phyloP scores from a whole-genome alignment of 1,140 invertebrate genomes.

The Samia ricini region DNA sequence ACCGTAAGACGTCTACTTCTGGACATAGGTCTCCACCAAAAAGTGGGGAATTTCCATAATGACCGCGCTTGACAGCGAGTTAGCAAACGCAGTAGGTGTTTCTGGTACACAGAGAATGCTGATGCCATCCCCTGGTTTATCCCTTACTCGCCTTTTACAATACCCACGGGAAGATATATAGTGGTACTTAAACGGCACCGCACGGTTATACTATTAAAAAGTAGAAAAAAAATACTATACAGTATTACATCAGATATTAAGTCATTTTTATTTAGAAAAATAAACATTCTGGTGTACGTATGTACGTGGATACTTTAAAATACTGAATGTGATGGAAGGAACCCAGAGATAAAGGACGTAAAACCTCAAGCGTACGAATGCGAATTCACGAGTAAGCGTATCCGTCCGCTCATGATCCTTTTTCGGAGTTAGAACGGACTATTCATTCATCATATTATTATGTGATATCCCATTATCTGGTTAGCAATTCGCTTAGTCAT shows the following conservation, averaged over 20 bases:
- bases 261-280: neutral
- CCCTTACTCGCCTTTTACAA: too few species aligned
- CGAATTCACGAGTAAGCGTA: neutral
- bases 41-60: too few species aligned
- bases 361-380: neutral
- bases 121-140: too few species aligned
- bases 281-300: neutral
- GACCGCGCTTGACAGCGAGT: too few species aligned
- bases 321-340: neutral
- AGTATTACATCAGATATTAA: neutral
- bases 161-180: too few species aligned
- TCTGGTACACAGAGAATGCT: too few species aligned
- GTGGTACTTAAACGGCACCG: too few species aligned
- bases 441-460: conserved; percentile 1
- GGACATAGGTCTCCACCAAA: too few species aligned
- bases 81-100: too few species aligned
- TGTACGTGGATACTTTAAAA: neutral
- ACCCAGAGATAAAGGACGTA: neutral
- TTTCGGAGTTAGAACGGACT: neutral
- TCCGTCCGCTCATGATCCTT: neutral
- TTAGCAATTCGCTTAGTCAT: neutral
- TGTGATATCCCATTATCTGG: neutral
- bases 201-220: too few species aligned
- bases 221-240: neutral
- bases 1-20: too few species aligned